A percentile compares a stretch with the other conserved stretches of the same genome.
These are phyloP conservation scores for Streptopelia turtur DNA, from an alignment of 2,797 vertebrate genomes.

Conservation along the genomic window DNA sequence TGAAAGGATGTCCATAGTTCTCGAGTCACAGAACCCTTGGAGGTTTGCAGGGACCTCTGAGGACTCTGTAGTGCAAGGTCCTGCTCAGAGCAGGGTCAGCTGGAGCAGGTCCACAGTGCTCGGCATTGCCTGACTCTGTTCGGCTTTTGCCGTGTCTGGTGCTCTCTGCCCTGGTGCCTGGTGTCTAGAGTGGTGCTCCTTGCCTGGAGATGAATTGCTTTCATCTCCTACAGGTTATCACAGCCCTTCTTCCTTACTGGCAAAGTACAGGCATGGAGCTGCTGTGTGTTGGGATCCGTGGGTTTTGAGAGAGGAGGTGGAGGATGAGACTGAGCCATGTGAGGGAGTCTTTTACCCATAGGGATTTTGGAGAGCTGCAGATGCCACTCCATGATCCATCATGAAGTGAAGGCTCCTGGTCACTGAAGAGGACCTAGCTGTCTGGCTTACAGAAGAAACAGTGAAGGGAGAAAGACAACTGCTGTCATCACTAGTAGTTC, in stretches of 20 bases:
- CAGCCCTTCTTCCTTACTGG: neutral
- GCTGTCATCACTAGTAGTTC: neutral
- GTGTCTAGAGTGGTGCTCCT: neutral
- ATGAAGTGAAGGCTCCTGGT: neutral
- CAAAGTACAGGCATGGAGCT: neutral
- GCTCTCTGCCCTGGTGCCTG: neutral
- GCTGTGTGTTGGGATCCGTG: neutral
- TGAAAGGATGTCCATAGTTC: neutral
- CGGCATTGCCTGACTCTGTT: fast-evolving
- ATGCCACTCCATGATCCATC: fast-evolving
- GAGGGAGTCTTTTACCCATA: neutral
- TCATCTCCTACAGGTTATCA: neutral
- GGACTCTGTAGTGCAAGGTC: neutral
- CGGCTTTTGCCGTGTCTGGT: neutral
- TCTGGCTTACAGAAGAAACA: neutral
- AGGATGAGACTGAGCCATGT: neutral
- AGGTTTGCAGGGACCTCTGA: neutral
- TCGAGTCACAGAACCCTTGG: neutral
- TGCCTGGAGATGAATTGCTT: neutral
- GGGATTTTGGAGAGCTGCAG: neutral
- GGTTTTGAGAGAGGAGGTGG: neutral
- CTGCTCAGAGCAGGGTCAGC: neutral
- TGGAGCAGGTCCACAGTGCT: neutral
- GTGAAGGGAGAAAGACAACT: neutral
- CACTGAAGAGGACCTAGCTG: neutral